Conservation (phyloP, 1,140 invertebrate species). For the Goniozus legneri region DNA sequence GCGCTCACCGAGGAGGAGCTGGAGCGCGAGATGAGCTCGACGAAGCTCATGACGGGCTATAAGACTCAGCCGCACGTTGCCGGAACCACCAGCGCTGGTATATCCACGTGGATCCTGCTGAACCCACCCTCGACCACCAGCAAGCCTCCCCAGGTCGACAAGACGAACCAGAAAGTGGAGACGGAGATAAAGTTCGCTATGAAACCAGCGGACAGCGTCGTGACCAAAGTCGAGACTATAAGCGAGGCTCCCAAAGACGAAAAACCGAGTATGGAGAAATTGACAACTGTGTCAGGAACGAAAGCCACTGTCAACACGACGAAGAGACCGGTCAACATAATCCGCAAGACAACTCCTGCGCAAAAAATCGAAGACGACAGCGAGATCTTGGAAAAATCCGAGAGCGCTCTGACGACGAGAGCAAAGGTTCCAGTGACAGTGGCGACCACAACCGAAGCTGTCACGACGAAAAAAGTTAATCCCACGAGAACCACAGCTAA, state of each 20-base stretch:
- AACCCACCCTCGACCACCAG: slow-evolving; percentile 56
- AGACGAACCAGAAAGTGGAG: slow-evolving; percentile 15
- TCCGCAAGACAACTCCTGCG: slow-evolving; percentile 34
- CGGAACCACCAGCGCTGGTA: slow-evolving; percentile 63
- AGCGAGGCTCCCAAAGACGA: slow-evolving; percentile 7
- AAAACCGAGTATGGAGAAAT: slow-evolving; percentile 23
- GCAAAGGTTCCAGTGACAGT: slow-evolving; percentile 15
- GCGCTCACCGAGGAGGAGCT: slow-evolving; percentile 51
- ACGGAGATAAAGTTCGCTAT: slow-evolving; percentile 11
- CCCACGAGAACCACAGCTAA: slow-evolving; percentile 25
- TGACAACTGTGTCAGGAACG: slow-evolving; percentile 12
- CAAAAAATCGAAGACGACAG: slow-evolving; percentile 21
- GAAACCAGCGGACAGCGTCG: slow-evolving; percentile 30
- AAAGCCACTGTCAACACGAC: slow-evolving; percentile 1
- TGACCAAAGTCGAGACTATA: slow-evolving; percentile 11
- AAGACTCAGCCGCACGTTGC: slow-evolving; percentile 56
- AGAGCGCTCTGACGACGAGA: slow-evolving; percentile 11
- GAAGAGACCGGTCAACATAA: slow-evolving; percentile 13
- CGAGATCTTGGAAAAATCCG: neutral
- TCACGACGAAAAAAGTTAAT: slow-evolving; percentile 10
- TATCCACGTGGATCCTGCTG: slow-evolving; percentile 74
- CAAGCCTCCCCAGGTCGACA: slow-evolving; percentile 28
- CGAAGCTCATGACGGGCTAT: slow-evolving; percentile 29
- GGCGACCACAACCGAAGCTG: neutral
- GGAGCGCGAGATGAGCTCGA: slow-evolving; percentile 39